Percentiles rank a stretch among this genome's conserved stretches.
phyloP scores from a whole-genome alignment of 2,113 vertebrate species.

The Heteronetta atricapilla region DNA sequence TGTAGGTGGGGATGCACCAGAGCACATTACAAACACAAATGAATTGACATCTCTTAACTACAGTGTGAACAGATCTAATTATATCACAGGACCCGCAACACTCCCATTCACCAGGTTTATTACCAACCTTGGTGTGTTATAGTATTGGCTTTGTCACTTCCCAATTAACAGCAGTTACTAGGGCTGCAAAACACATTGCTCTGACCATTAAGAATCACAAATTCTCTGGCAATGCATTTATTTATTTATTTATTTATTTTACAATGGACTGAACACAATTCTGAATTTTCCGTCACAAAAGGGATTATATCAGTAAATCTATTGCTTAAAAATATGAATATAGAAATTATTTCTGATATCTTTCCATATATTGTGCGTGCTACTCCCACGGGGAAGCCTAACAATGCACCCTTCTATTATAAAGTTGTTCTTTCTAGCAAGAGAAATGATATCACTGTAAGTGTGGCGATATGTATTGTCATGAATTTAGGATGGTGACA shows the following conservation, averaged over 20 bases:
- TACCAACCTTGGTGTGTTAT: not conserved
- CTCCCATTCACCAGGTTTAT: not conserved
- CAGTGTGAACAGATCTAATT: not conserved
- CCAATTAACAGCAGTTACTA: not conserved
- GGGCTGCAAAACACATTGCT: not conserved
- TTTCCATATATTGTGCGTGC: not conserved
- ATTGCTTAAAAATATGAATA: not conserved
- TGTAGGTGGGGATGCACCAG: accelerated
- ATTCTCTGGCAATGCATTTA: not conserved
- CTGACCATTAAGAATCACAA: not conserved
- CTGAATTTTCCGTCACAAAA: not conserved
- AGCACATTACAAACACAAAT: not conserved
- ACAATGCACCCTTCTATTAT: not conserved
- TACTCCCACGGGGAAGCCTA: not conserved
- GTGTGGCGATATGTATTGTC: not conserved
- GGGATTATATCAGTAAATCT: not conserved
- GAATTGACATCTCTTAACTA: not conserved
- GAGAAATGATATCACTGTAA: not conserved
- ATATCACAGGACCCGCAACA: not conserved
- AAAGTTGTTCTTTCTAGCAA: not conserved
- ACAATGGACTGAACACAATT: not conserved
- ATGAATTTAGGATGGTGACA: not conserved
- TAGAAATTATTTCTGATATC: not conserved
- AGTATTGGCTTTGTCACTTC: not conserved
- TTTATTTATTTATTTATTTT: not conserved